These are phyloP conservation scores for Luidia sarsii DNA, from an alignment of 53 echinoderm and acorn worm species.

Conservation along the genomic window DNA sequence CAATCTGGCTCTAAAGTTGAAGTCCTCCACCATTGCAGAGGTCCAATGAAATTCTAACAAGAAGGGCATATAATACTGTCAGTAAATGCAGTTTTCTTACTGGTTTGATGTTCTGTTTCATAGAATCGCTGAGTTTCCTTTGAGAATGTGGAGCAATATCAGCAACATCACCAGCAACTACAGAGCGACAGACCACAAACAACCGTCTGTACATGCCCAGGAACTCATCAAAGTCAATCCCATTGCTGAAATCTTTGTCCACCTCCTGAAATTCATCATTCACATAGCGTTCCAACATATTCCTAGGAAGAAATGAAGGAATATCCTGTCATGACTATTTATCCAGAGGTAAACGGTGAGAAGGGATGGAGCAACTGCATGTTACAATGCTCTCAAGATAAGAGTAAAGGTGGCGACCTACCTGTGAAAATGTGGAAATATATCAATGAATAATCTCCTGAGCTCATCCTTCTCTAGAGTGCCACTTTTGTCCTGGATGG, in stretches of 20 bases:
- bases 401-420: too few relatives aligned
- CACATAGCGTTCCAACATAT: conserved; percentile 95
- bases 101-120: conserved; percentile 25
- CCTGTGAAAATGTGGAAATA: conserved; percentile 96
- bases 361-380: too few relatives aligned
- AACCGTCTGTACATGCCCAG: conserved; percentile 92
- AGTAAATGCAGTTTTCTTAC: conserved; percentile 10
- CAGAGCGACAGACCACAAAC: conserved; percentile 83
- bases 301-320: too few relatives aligned
- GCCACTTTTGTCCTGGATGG: conserved; percentile 96
- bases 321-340: too few relatives aligned
- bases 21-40: too few relatives aligned
- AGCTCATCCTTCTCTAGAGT: conserved; percentile 94
- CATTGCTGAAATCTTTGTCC: conserved; percentile 90
- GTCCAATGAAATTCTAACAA: too few relatives aligned
- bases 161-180: conserved; percentile 76
- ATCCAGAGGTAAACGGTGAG: too few relatives aligned
- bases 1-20: too few relatives aligned
- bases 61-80: too few relatives aligned
- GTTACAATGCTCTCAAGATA: too few relatives aligned
- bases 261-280: conserved; percentile 90
- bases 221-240: conserved; percentile 99
- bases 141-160: conserved; percentile 67
- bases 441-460: conserved; percentile 80
- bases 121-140: conserved; percentile 46